Evolutionary conservation across 1,140 invertebrate species (phyloP).

Genomic region (Monomorium pharaonis): DNA sequence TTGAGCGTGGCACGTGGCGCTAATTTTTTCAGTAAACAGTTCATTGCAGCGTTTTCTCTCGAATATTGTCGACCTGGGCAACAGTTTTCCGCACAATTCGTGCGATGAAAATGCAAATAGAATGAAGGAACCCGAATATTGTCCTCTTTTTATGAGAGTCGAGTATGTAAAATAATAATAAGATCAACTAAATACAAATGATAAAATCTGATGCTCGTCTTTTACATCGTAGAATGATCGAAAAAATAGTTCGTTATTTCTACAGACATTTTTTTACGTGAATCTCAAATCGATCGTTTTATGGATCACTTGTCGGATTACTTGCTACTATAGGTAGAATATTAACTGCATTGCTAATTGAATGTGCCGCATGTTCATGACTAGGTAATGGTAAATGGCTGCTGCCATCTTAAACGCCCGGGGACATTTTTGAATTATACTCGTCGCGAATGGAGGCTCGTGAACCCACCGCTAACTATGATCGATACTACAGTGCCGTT

Average conservation of each 20-base stretch:
- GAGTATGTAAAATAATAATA: background rate
- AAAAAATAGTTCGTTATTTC: background rate
- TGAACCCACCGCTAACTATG: conserved; percentile 36
- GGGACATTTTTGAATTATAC: conserved; percentile 37
- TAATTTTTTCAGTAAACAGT: conserved; percentile 37
- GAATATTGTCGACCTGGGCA: background rate
- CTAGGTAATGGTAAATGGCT: background rate
- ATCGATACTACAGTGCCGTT: conserved; percentile 22
- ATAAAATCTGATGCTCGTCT: background rate
- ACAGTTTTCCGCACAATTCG: conserved; percentile 4
- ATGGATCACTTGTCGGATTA: background rate
- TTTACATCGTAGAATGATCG: background rate
- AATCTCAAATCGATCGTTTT: background rate
- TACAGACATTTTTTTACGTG: background rate
- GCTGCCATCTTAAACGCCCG: background rate
- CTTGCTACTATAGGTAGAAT: background rate
- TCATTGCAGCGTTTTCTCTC: conserved; percentile 13
- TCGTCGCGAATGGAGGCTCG: conserved; percentile 11
- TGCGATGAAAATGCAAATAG: conserved; percentile 29
- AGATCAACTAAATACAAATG: background rate
- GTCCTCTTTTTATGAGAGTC: background rate
- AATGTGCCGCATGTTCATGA: background rate
- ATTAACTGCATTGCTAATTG: background rate
- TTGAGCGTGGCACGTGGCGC: background rate
- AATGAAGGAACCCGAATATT: background rate